A percentile compares a stretch with the other conserved stretches of the same genome.
Evolutionary conservation across 2,113 vertebrate species (phyloP).

Genomic region (Carassius carassius): DNA sequence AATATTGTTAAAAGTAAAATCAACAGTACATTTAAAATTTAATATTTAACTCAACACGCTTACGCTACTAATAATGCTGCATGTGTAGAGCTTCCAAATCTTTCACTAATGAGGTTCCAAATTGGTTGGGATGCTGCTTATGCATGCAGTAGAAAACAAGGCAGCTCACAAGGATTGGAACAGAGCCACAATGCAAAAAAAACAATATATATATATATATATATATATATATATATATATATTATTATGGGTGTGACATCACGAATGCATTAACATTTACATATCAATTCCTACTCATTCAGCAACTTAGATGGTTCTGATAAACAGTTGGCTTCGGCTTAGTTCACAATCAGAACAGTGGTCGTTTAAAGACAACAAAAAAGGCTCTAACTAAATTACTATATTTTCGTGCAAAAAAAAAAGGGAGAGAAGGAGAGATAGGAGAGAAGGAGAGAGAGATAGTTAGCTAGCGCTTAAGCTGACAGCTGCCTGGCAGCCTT

Average conservation of each 20-base stretch:
- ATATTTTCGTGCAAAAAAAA: background rate
- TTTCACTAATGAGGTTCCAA: background rate
- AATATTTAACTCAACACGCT: background rate
- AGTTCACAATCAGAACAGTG: background rate
- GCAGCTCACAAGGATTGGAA: background rate
- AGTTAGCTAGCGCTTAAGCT: constrained; percentile 69
- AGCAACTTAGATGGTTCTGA: background rate
- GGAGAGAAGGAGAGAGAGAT: constrained; percentile 72
- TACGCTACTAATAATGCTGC: background rate
- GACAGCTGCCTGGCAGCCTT: constrained; percentile 78
- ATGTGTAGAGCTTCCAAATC: background rate
- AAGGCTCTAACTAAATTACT: background rate
- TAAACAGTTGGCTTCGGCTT: background rate
- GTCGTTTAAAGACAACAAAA: background rate
- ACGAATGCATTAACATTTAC: constrained; percentile 1
- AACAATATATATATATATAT: too few species aligned
- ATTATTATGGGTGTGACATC: background rate
- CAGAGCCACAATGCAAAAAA: background rate
- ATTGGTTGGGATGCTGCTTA: background rate
- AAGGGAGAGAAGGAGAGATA: constrained; percentile 72
- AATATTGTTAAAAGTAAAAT: background rate
- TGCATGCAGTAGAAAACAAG: background rate
- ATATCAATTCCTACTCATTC: background rate
- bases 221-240: too few species aligned
- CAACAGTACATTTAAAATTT: background rate